phyloP scores from a whole-genome alignment of 1,140 invertebrate genomes.

The Mercenaria mercenaria region DNA sequence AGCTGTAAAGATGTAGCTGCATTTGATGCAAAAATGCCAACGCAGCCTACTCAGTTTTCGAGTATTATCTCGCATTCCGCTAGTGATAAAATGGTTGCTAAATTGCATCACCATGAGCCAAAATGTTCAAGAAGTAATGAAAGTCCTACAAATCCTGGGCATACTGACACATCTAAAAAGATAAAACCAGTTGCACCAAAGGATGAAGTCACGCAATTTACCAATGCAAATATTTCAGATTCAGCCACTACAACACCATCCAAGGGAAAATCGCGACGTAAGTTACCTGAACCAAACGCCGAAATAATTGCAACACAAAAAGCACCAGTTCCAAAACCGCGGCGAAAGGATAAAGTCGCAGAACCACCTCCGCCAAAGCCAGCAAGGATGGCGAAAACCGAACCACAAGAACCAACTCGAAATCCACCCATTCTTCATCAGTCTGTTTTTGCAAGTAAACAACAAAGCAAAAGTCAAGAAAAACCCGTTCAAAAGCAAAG shows the following conservation, averaged over 20 bases:
- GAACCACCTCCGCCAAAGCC: conserved; percentile 64
- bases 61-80: neutral
- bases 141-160: neutral
- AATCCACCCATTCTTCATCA: conserved; percentile 31
- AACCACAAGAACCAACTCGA: conserved; percentile 46
- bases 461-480: conserved; percentile 17
- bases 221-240: neutral
- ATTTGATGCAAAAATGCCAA: conserved; percentile 7
- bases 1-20: neutral
- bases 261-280: conserved; percentile 73
- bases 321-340: conserved; percentile 53
- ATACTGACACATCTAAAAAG: neutral
- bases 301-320: conserved; percentile 76
- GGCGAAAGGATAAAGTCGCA: conserved; percentile 62
- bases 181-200: neutral
- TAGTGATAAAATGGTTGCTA: neutral
- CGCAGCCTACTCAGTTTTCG: neutral
- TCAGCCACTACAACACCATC: conserved; percentile 58
- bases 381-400: conserved; percentile 40
- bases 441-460: conserved; percentile 1
- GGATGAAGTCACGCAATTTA: neutral
- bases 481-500: conserved; percentile 76
- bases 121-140: neutral
- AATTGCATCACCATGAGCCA: neutral
- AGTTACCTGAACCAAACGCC: conserved; percentile 79